Conservation (phyloP, 2,113 vertebrate genomes). For the Calonectris borealis region DNA sequence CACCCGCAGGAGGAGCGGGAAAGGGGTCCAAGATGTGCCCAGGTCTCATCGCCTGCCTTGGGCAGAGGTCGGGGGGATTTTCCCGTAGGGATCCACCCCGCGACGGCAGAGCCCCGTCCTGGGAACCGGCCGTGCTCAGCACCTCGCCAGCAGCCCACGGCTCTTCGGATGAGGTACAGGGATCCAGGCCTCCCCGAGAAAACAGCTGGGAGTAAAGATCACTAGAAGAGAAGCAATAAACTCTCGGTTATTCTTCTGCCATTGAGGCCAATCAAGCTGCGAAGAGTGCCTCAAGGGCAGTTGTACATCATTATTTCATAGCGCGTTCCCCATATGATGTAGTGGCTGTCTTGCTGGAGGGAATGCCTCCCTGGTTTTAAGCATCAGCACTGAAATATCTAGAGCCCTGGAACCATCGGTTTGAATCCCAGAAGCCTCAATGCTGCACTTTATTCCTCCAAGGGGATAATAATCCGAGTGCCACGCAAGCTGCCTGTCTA, state of each 20-base stretch:
- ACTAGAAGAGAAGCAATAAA: slow-evolving; percentile 47
- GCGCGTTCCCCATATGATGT: not conserved
- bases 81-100: not conserved
- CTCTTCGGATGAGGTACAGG: not conserved
- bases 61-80: not conserved
- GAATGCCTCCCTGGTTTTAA: not conserved
- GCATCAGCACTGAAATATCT: not conserved
- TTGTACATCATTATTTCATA: slow-evolving; percentile 43
- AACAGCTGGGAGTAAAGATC: slow-evolving; percentile 56
- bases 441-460: not conserved
- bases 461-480: not conserved
- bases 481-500: not conserved
- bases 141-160: not conserved
- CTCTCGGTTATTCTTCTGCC: slow-evolving; percentile 35
- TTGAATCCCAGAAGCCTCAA: not conserved
- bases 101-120: not conserved
- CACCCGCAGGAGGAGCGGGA: not conserved
- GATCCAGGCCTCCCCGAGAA: not conserved
- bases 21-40: not conserved
- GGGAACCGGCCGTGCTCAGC: not conserved
- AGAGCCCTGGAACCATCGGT: not conserved
- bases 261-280: slow-evolving; percentile 58
- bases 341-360: slow-evolving; percentile 13
- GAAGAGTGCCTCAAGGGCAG: slow-evolving; percentile 45
- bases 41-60: not conserved